Conservation (phyloP, 2,113 vertebrate genomes). For the Orthonyx spaldingii region DNA sequence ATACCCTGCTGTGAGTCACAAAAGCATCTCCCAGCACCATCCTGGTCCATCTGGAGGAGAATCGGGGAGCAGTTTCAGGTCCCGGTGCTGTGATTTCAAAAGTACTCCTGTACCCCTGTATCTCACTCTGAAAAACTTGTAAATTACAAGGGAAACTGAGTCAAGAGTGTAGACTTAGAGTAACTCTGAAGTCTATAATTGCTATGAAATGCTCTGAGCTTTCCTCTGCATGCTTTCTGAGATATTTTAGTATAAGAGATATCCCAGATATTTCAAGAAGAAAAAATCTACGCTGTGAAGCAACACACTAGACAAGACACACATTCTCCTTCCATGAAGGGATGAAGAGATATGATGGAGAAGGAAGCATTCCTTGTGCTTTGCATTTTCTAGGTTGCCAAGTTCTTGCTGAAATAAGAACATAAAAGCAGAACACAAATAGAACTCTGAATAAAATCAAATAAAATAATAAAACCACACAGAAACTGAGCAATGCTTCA, state of each 20-base stretch:
- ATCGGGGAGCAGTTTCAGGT: background rate
- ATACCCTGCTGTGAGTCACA: accelerated
- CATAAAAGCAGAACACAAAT: background rate
- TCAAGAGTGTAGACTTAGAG: background rate
- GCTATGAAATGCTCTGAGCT: background rate
- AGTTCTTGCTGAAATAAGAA: background rate
- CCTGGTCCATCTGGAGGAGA: background rate
- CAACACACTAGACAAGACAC: background rate
- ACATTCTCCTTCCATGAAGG: background rate
- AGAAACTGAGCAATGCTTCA: background rate
- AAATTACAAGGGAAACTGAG: background rate
- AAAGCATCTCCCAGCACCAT: background rate
- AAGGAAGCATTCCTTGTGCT: background rate
- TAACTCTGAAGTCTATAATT: background rate
- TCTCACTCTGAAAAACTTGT: background rate
- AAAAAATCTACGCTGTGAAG: background rate
- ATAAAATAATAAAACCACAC: background rate
- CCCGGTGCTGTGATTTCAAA: background rate
- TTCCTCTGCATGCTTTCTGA: background rate
- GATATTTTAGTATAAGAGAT: background rate
- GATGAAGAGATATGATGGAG: background rate
- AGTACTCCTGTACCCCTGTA: accelerated
- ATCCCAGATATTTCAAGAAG: background rate
- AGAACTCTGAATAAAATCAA: background rate
- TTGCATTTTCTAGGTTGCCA: background rate